Percentiles rank a stretch among this genome's conserved stretches.
Conservation (phyloP, 92 coral and sea anemone genomes). For the Pocillopora meandrina region DNA sequence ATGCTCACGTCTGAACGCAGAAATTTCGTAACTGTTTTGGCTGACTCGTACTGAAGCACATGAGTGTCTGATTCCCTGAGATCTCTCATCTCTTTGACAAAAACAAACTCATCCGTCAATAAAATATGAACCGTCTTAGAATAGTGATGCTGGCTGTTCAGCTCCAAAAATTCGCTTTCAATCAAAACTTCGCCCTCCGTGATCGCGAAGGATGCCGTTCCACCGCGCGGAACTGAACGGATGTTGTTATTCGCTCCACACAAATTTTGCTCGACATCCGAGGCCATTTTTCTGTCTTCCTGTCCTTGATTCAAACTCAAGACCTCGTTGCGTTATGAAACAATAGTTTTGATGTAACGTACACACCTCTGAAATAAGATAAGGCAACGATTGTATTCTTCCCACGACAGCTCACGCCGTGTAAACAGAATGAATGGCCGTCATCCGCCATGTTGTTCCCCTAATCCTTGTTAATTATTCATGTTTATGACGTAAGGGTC, state of each 20-base stretch:
- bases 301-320: background rate
- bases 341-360: background rate
- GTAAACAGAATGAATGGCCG: conserved; percentile 52
- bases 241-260: conserved; percentile 31
- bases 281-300: conserved; percentile 31
- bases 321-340: conserved; percentile 14
- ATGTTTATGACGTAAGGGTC: conserved; percentile 58
- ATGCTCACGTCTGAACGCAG: conserved; percentile 75
- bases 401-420: conserved; percentile 20
- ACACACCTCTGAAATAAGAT: conserved; percentile 31
- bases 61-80: conserved; percentile 62
- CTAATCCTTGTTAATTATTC: conserved; percentile 49
- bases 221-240: conserved; percentile 11
- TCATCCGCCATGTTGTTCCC: conserved; percentile 59
- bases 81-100: conserved; percentile 76
- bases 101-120: conserved; percentile 81
- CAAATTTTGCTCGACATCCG: conserved; percentile 28
- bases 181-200: conserved; percentile 71
- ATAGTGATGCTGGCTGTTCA: conserved; percentile 73
- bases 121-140: conserved; percentile 82
- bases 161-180: conserved; percentile 88
- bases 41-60: conserved; percentile 84
- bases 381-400: background rate
- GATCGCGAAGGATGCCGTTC: conserved; percentile 26
- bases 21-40: conserved; percentile 66